These are phyloP conservation scores for Rhodophaea formosa DNA, from an alignment of 2,888 invertebrate genomes.

Conservation along the genomic window DNA sequence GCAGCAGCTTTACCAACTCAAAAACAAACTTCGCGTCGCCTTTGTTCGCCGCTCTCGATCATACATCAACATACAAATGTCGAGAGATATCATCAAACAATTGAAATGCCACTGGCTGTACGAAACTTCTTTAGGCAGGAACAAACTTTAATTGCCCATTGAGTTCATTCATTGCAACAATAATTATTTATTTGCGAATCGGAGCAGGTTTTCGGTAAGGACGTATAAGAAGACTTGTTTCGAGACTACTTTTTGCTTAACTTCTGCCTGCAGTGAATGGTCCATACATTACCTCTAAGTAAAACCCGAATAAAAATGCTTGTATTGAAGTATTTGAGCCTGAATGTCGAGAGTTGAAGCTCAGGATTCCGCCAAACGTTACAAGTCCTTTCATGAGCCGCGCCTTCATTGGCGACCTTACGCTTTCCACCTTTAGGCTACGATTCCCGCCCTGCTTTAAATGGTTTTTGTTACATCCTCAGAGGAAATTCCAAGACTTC, in stretches of 20 bases:
- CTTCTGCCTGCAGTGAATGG: constrained; percentile 50
- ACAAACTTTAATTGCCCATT: constrained; percentile 19
- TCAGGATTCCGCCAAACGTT: constrained; percentile 55
- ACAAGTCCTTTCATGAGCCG: constrained; percentile 40
- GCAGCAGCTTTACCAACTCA: not conserved
- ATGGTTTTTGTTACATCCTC: constrained; percentile 55
- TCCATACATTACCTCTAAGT: constrained; percentile 26
- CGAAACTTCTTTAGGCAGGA: constrained; percentile 6
- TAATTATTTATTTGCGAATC: constrained; percentile 16
- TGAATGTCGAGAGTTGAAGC: constrained; percentile 45
- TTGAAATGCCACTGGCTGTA: not conserved
- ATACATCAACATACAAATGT: not conserved
- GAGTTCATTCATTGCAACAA: constrained; percentile 29
- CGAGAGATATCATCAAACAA: not conserved
- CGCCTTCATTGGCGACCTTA: constrained; percentile 51
- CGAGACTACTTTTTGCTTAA: constrained; percentile 43
- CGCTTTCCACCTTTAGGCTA: constrained; percentile 38
- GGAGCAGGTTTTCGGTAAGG: constrained; percentile 24
- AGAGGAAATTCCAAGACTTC: constrained; percentile 65
- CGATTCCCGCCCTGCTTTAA: constrained; percentile 34
- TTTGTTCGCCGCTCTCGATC: not conserved
- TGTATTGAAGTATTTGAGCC: constrained; percentile 53
- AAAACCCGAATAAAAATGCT: constrained; percentile 49
- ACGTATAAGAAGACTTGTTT: constrained; percentile 23
- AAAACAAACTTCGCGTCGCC: not conserved